Evolutionary conservation across 2,888 invertebrate genomes (phyloP).

Genomic region (Hirtodrosophila trivittata): DNA sequence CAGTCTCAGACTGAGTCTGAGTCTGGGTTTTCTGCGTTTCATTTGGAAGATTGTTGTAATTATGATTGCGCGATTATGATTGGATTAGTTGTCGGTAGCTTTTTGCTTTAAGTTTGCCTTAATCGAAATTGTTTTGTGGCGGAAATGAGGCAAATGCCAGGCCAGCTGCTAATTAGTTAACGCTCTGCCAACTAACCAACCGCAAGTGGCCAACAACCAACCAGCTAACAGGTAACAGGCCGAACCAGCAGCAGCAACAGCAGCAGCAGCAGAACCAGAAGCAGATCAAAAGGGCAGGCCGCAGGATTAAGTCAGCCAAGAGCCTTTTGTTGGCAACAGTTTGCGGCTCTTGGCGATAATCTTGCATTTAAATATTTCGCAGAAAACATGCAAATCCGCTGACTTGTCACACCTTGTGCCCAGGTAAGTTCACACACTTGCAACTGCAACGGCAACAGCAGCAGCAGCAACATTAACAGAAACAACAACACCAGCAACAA

Average conservation of each 20-base stretch:
- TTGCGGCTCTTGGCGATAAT: conserved; percentile 56
- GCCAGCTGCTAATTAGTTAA: conserved; percentile 72
- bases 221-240: conserved; percentile 22
- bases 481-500: conserved; percentile 13
- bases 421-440: conserved; percentile 53
- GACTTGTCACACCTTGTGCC: conserved; percentile 77
- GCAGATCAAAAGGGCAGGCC: conserved; percentile 55
- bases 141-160: conserved; percentile 63
- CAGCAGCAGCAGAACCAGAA: conserved; percentile 3
- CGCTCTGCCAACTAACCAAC: conserved; percentile 29
- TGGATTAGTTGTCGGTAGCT: conserved; percentile 74
- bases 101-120: conserved; percentile 52
- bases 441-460: conserved; percentile 34
- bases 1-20: conserved; percentile 3
- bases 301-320: conserved; percentile 66
- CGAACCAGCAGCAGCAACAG: not conserved
- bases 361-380: conserved; percentile 77
- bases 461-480: conserved; percentile 20
- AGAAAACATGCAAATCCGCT: conserved; percentile 79
- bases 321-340: conserved; percentile 47
- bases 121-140: conserved; percentile 72
- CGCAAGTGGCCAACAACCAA: conserved; percentile 6
- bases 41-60: conserved; percentile 72
- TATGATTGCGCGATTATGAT: conserved; percentile 76
- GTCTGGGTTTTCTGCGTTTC: conserved; percentile 40